Evolutionary conservation across 2,888 invertebrate species (phyloP), one percentile per base, ranked within the genome.

Genomic region (Notodonta ziczac): DNA sequence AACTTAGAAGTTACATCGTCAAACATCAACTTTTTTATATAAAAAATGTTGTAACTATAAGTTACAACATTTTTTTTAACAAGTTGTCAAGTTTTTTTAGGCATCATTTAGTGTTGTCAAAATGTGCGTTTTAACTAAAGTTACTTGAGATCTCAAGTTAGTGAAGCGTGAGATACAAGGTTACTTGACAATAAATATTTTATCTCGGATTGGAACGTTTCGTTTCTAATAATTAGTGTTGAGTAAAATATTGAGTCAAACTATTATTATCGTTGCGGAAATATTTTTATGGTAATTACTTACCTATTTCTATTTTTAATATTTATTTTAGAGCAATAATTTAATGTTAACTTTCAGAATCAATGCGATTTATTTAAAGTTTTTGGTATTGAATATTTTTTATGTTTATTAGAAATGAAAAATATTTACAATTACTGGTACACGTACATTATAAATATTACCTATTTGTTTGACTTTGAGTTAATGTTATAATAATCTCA

Each of bases 81-180:
- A 7, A 60, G 54, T 48, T 65, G 62, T 63, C 68, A 66, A 65
- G 54, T 65, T 59, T 50, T 63, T 62, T 66, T 39, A 54, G n/a
- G n/a, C 40, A 39, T 42, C 24, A 44, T 44, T 53, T 12, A 61
- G 42, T 13, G 50, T 40, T 48, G 56, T 57, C 63, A 65, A 69
- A 65, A 63, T 60, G 57, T 66, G 57, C 61, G 64, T 72, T 73
- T n/a, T 66, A 63, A 72, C 63, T 64, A 69, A 72, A 78, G 74
- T 76, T 76, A 78, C 76, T 74, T 73, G 82, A 81, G 82, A 84
- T 88, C 86, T 87, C 83, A 76, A 83, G 77, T 81, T 82, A 88
- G 64, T 89, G 86, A 86, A 87, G 82, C 90, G 83, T 85, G 79
- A 74, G 76, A 79, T 84, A 87, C 88, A 88, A 89, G 89, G 89